A percentile compares a stretch with the other conserved stretches of the same genome.
Evolutionary conservation across 2,888 invertebrate genomes (phyloP).

Genomic region (Isoperla grammatica): DNA sequence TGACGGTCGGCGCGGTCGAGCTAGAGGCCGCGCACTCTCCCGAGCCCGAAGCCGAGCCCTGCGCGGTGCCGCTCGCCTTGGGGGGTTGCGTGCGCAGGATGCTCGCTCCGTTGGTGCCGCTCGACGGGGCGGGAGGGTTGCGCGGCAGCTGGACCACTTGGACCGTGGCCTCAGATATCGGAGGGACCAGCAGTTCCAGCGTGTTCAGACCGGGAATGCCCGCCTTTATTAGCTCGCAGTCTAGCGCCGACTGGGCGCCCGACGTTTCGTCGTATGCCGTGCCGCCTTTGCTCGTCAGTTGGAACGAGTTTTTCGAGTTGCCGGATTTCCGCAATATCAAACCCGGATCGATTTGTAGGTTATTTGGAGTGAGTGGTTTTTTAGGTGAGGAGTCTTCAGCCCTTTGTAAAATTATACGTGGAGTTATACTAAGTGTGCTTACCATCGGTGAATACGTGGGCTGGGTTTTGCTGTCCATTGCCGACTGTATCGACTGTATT

Average conservation of each 20-base stretch:
- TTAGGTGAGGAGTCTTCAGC: background rate
- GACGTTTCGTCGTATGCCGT: background rate
- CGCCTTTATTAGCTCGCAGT: slow-evolving; percentile 27
- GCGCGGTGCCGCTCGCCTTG: slow-evolving; percentile 1
- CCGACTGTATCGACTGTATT: slow-evolving; percentile 27
- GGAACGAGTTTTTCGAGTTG: too few relatives aligned
- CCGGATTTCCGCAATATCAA: too few relatives aligned
- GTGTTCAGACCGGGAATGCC: slow-evolving; percentile 53
- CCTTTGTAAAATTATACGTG: slow-evolving; percentile 42
- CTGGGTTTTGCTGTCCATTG: background rate
- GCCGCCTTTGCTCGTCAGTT: too few relatives aligned
- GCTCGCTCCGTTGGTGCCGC: slow-evolving; percentile 33
- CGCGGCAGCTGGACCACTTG: slow-evolving; percentile 55
- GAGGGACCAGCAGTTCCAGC: slow-evolving; percentile 55
- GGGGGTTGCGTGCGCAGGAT: background rate
- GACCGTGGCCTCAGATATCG: slow-evolving; percentile 45
- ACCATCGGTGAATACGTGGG: slow-evolving; percentile 38
- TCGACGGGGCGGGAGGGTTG: slow-evolving; percentile 39
- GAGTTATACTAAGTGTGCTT: slow-evolving; percentile 44
- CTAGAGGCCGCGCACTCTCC: background rate
- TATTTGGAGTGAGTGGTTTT: background rate
- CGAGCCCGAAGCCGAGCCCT: slow-evolving; percentile 3
- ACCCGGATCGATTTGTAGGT: background rate
- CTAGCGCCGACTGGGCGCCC: background rate
- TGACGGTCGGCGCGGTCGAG: background rate